Conservation (phyloP, 2,888 invertebrate genomes). For the Drosophila setosimentum region DNA sequence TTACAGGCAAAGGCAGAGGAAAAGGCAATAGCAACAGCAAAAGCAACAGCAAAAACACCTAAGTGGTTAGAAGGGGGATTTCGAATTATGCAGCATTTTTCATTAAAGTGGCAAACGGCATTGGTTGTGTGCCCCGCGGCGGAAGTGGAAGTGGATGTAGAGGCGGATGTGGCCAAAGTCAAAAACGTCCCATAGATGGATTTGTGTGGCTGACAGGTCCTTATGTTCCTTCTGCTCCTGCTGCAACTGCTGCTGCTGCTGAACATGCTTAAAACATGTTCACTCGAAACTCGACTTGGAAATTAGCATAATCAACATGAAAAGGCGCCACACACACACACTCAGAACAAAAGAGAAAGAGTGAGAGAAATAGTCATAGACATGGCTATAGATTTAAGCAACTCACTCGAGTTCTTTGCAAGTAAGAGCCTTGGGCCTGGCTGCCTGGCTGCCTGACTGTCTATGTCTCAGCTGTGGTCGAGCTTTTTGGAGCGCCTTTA, state of each 20-base stretch:
- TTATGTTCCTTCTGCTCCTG: slow-evolving; percentile 31
- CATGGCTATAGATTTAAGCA: slow-evolving; percentile 35
- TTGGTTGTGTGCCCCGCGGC: slow-evolving; percentile 49
- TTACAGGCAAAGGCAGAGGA: slow-evolving; percentile 39
- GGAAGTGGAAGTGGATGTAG: slow-evolving; percentile 43
- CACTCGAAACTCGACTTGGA: slow-evolving; percentile 67
- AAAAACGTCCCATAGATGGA: slow-evolving; percentile 57
- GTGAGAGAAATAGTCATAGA: slow-evolving; percentile 7
- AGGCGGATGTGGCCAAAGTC: slow-evolving; percentile 51
- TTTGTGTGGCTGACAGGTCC: slow-evolving; percentile 58
- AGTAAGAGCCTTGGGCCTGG: slow-evolving; percentile 38
- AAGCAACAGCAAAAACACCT: slow-evolving; percentile 30
- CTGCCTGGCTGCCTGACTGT: not conserved
- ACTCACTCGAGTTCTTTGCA: slow-evolving; percentile 57
- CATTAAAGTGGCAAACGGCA: slow-evolving; percentile 68
- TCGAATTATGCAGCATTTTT: slow-evolving; percentile 76
- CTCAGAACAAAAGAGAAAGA: not conserved
- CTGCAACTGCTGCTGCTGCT: slow-evolving; percentile 15
- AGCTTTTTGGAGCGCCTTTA: slow-evolving; percentile 70
- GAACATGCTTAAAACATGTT: slow-evolving; percentile 60
- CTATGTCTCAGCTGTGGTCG: slow-evolving; percentile 62
- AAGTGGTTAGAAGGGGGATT: slow-evolving; percentile 32
- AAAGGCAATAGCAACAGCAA: slow-evolving; percentile 28
- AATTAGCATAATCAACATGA: slow-evolving; percentile 80
- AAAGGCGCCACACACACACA: slow-evolving; percentile 58